Evolutionary conservation across 2,113 vertebrate genomes (phyloP).

Genomic region (Peucedramus taeniatus): DNA sequence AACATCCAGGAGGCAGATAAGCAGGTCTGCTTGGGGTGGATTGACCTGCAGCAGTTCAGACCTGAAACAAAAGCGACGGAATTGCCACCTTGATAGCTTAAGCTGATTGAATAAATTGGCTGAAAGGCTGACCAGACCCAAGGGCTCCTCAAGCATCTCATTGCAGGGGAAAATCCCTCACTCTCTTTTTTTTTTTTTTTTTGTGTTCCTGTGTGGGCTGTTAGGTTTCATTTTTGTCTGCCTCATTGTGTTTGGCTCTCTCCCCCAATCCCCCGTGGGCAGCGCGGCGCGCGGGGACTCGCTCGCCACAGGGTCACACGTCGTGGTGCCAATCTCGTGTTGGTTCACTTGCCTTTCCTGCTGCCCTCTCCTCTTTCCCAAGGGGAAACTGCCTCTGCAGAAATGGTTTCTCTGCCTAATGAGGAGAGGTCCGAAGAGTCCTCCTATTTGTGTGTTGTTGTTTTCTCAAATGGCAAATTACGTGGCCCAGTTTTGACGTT

Average conservation of each 20-base stretch:
- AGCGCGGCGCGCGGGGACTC: background rate
- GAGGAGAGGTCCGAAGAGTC: slow-evolving; percentile 31
- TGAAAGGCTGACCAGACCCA: background rate
- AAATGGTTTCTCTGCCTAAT: slow-evolving; percentile 36
- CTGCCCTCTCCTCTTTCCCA: slow-evolving; percentile 27
- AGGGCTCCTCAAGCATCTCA: background rate
- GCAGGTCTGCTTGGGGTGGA: slow-evolving; percentile 30
- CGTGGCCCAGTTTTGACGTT: background rate
- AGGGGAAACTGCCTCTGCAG: slow-evolving; percentile 15
- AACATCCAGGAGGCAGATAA: slow-evolving; percentile 25
- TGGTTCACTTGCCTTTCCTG: slow-evolving; percentile 34
- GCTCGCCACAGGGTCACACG: background rate
- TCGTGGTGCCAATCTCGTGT: background rate
- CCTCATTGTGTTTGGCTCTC: slow-evolving; percentile 42
- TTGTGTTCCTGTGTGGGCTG: background rate
- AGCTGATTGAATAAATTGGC: slow-evolving; percentile 62
- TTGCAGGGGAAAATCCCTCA: background rate
- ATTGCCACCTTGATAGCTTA: slow-evolving; percentile 38
- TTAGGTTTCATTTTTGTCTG: slow-evolving; percentile 16
- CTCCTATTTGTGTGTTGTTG: slow-evolving; percentile 46
- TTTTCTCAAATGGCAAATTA: slow-evolving; percentile 42
- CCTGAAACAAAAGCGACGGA: background rate
- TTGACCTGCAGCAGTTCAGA: background rate
- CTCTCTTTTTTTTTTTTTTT: background rate
- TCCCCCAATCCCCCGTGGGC: slow-evolving; percentile 24